phyloP scores from a whole-genome alignment of 2,113 vertebrate species.

The Rhinolophus sinicus region DNA sequence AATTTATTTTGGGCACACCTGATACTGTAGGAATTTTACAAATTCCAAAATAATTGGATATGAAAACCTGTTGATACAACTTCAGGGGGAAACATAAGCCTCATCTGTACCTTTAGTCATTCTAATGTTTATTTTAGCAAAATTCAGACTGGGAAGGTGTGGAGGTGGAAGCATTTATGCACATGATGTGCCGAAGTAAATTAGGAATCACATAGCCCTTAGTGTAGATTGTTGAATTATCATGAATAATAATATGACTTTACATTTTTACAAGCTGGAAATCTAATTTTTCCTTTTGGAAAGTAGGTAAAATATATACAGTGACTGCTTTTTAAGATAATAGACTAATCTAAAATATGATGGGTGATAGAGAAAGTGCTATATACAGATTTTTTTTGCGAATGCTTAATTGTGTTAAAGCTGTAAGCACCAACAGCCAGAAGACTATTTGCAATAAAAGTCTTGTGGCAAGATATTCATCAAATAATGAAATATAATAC shows the following conservation, averaged over 20 bases:
- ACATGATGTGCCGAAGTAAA: slow-evolving; percentile 1
- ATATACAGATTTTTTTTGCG: background rate
- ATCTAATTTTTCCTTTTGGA: slow-evolving; percentile 9
- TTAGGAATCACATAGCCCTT: slow-evolving; percentile 19
- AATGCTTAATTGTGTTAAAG: background rate
- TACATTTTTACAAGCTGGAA: slow-evolving; percentile 58
- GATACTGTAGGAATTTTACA: background rate
- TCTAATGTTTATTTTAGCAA: background rate
- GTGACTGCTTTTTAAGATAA: slow-evolving; percentile 40
- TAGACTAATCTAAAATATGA: slow-evolving; percentile 8
- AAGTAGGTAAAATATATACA: slow-evolving; percentile 29
- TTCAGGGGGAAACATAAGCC: background rate
- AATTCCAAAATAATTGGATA: background rate
- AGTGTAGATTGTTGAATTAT: background rate
- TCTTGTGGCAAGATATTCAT: slow-evolving; percentile 53
- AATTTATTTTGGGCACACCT: background rate
- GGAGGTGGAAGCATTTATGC: background rate
- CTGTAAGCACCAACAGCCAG: background rate
- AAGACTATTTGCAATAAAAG: slow-evolving; percentile 52
- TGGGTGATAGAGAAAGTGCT: background rate
- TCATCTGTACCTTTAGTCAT: background rate
- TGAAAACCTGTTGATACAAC: background rate
- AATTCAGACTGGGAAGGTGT: background rate
- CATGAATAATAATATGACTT: slow-evolving; percentile 50
- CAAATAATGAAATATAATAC: slow-evolving; percentile 38